Evolutionary conservation across 1,140 invertebrate species (phyloP).

Genomic region (Saxidomus purpurata): DNA sequence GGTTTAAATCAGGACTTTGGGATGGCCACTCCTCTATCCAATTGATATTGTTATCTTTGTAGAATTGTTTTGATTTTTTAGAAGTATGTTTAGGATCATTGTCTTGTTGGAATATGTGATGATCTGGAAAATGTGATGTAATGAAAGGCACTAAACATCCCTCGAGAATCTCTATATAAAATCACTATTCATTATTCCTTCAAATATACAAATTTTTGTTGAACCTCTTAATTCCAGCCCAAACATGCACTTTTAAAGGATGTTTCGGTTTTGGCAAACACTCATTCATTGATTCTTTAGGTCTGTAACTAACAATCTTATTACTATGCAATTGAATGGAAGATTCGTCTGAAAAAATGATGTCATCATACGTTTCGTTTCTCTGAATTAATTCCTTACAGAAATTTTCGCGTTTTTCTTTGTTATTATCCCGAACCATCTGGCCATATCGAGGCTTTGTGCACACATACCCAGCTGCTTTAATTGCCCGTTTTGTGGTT

Average conservation of each 20-base stretch:
- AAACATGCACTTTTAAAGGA: constrained; percentile 35
- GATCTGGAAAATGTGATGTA: not conserved
- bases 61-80: not conserved
- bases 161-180: constrained; percentile 12
- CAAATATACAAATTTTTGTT: constrained; percentile 41
- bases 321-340: not conserved
- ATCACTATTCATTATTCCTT: constrained; percentile 28
- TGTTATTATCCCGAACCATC: constrained; percentile 6
- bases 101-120: constrained; percentile 43
- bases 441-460: not conserved
- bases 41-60: constrained; percentile 45
- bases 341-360: constrained; percentile 1
- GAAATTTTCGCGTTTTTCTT: not conserved
- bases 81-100: constrained; percentile 59
- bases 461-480: not conserved
- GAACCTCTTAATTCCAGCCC: constrained; percentile 22
- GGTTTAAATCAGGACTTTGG: not conserved
- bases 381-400: not conserved
- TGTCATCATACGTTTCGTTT: not conserved
- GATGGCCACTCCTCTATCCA: constrained; percentile 55
- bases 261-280: constrained; percentile 6
- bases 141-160: not conserved
- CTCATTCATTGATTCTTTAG: not conserved
- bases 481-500: not conserved
- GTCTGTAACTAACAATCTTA: not conserved